Percentiles rank a stretch among this genome's conserved stretches.
Evolutionary conservation across 2,797 vertebrate genomes (phyloP).

Genomic region (Ctenochaetus hawaiiensis): DNA sequence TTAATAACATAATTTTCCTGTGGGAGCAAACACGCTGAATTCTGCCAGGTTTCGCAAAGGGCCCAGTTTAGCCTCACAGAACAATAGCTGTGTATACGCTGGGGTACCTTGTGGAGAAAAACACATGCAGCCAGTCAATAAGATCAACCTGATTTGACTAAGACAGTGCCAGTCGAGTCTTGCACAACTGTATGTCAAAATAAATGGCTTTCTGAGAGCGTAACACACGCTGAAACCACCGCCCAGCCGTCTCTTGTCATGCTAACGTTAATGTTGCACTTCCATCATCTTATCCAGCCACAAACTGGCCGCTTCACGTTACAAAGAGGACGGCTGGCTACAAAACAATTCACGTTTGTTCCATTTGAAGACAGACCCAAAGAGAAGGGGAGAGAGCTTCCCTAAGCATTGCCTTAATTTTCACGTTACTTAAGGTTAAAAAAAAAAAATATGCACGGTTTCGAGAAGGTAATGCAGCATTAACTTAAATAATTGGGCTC

Average conservation of each 20-base stretch:
- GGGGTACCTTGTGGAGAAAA: not conserved
- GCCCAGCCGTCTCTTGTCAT: conserved; percentile 25
- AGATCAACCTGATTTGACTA: not conserved
- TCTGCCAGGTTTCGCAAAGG: conserved; percentile 37
- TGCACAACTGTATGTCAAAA: not conserved
- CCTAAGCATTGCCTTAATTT: rapidly evolving
- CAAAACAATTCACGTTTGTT: conserved; percentile 1
- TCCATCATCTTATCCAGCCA: conserved; percentile 49
- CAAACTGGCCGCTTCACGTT: conserved; percentile 4
- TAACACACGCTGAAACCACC: conserved; percentile 28
- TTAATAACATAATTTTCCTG: conserved; percentile 46
- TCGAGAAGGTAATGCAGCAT: not conserved
- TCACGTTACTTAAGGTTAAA: rapidly evolving
- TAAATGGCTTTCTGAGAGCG: not conserved
- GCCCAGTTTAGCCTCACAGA: conserved; percentile 55
- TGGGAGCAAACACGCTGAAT: conserved; percentile 34
- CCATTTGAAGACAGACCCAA: not conserved
- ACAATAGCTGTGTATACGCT: conserved; percentile 55
- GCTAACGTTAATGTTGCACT: conserved; percentile 43
- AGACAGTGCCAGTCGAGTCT: not conserved
- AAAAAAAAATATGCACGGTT: not conserved
- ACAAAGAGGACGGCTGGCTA: conserved; percentile 27
- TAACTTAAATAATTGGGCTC: conserved; percentile 13
- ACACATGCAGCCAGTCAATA: conserved; percentile 28
- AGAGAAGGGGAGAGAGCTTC: not conserved